Conservation (phyloP, 2,113 vertebrate genomes). For the Takifugu flavidus region DNA sequence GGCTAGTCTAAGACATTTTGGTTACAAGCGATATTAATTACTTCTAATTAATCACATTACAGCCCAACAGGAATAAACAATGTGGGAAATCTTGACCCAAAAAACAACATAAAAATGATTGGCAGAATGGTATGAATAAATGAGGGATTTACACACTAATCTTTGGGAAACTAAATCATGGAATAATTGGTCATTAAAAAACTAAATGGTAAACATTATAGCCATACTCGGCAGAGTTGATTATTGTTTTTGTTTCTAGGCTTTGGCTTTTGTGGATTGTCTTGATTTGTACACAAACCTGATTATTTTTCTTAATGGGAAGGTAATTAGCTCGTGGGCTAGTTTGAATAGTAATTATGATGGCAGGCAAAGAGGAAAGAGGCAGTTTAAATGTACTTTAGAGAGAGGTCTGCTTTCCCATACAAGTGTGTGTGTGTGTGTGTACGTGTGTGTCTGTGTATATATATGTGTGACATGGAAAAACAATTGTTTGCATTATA, state of each 20-base stretch:
- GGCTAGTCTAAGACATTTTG: slow-evolving; percentile 20
- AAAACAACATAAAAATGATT: slow-evolving; percentile 19
- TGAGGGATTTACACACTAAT: slow-evolving; percentile 24
- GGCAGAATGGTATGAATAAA: slow-evolving; percentile 36
- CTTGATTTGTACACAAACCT: slow-evolving; percentile 59
- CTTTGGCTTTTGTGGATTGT: slow-evolving; percentile 27
- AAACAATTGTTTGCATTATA: slow-evolving; percentile 44
- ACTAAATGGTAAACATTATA: slow-evolving; percentile 39
- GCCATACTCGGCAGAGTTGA: slow-evolving; percentile 21
- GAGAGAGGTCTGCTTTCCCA: slow-evolving; percentile 30
- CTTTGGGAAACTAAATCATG: slow-evolving; percentile 28
- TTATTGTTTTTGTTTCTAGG: slow-evolving; percentile 47
- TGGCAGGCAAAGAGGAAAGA: slow-evolving; percentile 47
- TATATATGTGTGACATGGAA: slow-evolving; percentile 19
- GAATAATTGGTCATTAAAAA: slow-evolving; percentile 33
- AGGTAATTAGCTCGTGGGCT: slow-evolving; percentile 56
- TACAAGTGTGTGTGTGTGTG: slow-evolving; percentile 8
- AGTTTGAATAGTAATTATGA: slow-evolving; percentile 55
- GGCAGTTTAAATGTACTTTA: slow-evolving; percentile 57
- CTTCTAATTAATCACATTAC: slow-evolving; percentile 24
- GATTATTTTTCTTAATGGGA: slow-evolving; percentile 53
- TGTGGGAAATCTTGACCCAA: slow-evolving; percentile 3
- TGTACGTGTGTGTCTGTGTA: neutral
- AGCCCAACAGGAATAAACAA: slow-evolving; percentile 9
- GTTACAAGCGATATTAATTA: slow-evolving; percentile 31